A percentile compares a stretch with the other conserved stretches of the same genome.
Conservation (phyloP, 2,113 vertebrate genomes). For the Emydocephalus ijimae region DNA sequence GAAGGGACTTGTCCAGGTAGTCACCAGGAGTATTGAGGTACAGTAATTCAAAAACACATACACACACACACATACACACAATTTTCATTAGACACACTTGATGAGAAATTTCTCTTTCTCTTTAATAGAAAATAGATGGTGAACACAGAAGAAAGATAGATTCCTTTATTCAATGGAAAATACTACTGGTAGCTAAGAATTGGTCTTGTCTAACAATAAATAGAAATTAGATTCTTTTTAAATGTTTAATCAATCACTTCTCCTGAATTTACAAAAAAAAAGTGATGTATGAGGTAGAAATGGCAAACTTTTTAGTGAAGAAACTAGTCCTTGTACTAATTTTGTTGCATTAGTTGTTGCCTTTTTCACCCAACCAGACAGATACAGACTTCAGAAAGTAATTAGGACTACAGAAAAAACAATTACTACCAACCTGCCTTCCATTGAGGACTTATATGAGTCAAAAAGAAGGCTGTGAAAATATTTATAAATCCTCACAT, state of each 20-base stretch:
- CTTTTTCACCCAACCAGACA: not conserved
- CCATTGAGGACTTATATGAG: too few species aligned
- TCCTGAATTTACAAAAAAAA: not conserved
- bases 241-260: conserved; percentile 41
- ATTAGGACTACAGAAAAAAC: too few species aligned
- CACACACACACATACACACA: not conserved
- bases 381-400: too few species aligned
- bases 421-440: too few species aligned
- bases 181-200: not conserved
- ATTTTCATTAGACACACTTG: not conserved
- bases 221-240: conserved; percentile 36
- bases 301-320: conserved; percentile 1
- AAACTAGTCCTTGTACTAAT: not conserved
- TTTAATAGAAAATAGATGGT: conserved; percentile 9
- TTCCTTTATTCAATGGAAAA: conserved; percentile 8
- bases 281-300: not conserved
- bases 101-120: not conserved
- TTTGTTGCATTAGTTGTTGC: not conserved
- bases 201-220: conserved; percentile 27
- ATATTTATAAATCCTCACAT: too few species aligned
- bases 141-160: conserved; percentile 25
- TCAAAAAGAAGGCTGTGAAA: too few species aligned
- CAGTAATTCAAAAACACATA: not conserved
- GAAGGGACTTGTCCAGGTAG: not conserved
- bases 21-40: not conserved